These are phyloP conservation scores for Varanus komodoensis DNA, from an alignment of 2,113 vertebrate genomes.

Conservation along the genomic window DNA sequence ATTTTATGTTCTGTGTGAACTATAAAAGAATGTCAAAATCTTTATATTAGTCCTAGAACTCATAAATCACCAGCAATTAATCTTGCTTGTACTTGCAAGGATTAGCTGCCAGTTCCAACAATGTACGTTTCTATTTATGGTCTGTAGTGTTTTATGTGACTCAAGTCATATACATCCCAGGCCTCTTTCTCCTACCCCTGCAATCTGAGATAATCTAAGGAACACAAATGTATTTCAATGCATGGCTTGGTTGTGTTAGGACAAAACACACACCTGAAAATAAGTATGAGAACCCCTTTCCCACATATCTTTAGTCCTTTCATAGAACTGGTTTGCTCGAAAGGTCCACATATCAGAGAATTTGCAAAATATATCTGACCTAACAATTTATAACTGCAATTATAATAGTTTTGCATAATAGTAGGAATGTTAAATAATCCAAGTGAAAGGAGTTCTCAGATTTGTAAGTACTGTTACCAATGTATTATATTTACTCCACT, in stretches of 20 bases:
- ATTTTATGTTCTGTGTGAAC: background rate
- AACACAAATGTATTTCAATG: background rate
- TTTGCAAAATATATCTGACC: background rate
- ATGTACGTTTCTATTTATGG: conserved; percentile 14
- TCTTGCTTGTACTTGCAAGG: background rate
- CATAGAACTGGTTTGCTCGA: background rate
- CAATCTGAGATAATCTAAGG: conserved; percentile 11
- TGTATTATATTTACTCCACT: background rate
- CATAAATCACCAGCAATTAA: conserved; percentile 7
- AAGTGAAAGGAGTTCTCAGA: background rate
- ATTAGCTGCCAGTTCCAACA: conserved; percentile 17
- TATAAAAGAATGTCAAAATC: background rate
- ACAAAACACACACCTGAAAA: background rate
- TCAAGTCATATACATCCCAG: background rate
- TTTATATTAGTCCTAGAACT: background rate
- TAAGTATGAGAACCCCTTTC: background rate
- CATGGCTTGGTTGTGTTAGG: background rate
- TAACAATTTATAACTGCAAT: background rate
- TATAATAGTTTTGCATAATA: background rate
- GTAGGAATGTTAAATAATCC: background rate
- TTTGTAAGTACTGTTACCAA: background rate
- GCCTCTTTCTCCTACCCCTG: background rate
- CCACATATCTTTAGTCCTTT: too few species aligned
- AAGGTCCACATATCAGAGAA: background rate
- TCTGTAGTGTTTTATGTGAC: background rate